Conservation (phyloP, 1,140 invertebrate genomes). For the Pollicipes pollicipes region DNA sequence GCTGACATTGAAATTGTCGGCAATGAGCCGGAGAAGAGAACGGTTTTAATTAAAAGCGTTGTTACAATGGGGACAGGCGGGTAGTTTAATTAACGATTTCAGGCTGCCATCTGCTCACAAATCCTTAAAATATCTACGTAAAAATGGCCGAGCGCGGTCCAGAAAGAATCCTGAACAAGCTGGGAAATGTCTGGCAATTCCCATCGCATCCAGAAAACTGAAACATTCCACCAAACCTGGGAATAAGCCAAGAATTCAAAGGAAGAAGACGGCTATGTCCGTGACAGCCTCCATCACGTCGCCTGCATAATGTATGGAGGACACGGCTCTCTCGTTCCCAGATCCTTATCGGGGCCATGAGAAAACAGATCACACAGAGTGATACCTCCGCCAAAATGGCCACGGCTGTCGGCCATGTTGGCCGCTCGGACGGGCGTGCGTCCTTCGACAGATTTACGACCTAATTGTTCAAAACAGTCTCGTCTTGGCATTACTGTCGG, state of each 20-base stretch:
- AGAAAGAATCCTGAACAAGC: not conserved
- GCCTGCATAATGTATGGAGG: not conserved
- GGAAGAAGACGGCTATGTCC: not conserved
- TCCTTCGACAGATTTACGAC: not conserved
- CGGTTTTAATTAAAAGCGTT: no score
- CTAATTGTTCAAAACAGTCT: slow-evolving; percentile 2
- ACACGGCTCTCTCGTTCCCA: not conserved
- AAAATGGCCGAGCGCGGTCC: not conserved
- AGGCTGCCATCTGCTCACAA: not conserved
- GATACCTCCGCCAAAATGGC: not conserved
- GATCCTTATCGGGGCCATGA: not conserved
- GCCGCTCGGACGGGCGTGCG: not conserved
- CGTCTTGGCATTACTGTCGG: not conserved
- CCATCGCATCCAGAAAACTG: not conserved
- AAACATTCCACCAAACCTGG: not conserved
- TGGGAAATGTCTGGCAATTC: not conserved
- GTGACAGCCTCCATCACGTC: no score
- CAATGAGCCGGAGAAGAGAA: no score
- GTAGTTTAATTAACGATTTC: not conserved
- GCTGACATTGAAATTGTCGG: no score
- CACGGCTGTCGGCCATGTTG: not conserved
- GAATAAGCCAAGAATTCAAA: not conserved
- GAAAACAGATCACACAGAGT: not conserved
- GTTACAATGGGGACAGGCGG: no score
- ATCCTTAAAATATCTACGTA: not conserved